Evolutionary conservation across 2,888 invertebrate species (phyloP), one percentile per base, ranked within the genome.

Genomic region (Tinea trinotella): DNA sequence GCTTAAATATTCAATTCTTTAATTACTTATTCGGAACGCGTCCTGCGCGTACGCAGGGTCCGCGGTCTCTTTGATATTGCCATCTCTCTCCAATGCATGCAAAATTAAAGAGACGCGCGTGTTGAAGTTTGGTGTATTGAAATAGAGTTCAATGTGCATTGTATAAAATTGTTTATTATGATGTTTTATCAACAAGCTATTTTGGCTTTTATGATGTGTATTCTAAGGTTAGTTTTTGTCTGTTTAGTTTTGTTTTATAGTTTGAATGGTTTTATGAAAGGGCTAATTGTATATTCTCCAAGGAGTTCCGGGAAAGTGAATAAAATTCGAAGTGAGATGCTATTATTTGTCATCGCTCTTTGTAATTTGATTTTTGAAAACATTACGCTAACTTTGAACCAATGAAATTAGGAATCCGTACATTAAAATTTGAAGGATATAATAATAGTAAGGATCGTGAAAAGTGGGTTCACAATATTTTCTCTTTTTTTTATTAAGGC

Each of bases 221-320:
- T 0, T 1, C 50, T 68, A 71, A 50, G 57, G 67, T 63, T 55
- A 24, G 48, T 55, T 60, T 57, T 66, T 0, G 20, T 57, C 66
- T 0, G 20, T 3, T 3, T 1, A 1, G 30, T 52, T 58, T 34
- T 58, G 64, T 72, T 67, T 74, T 71, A 74, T 76, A 82, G 80
- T 80, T 81, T 72, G 74, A 82, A 78, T 80, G 79, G 77, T 80
- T 80, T 82, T 82, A 83, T 80, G 82, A 80, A 80, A 81, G 79
- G 74, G 73, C 78, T 84, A 84, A 84, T 84, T 84, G 79, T 80
- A 71, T 77, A 83, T 83, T 81, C 81, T 72, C 65, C 71, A 73
- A 71, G 77, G 75, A 70, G 74, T 68, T 70, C 65, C 66, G 55
- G 55, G n/a, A 22, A 46, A 46, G 54, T 53, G 12, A 17, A 20